Evolutionary conservation across 2,113 vertebrate genomes (phyloP), one percentile per base, ranked within the genome.

Genomic region (Pseudois nayaur): DNA sequence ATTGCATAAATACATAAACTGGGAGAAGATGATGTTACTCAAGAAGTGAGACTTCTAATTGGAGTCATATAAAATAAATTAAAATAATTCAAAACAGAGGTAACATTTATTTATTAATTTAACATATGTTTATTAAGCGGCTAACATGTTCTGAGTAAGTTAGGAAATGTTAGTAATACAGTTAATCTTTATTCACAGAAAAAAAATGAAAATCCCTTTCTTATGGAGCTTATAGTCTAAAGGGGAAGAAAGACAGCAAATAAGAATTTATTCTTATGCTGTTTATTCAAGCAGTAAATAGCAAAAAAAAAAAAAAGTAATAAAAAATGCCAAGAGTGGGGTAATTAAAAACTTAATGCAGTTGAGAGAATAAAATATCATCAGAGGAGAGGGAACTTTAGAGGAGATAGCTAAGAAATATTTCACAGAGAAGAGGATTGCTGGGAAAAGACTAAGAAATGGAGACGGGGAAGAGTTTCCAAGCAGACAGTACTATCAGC

Each of bases 1-100:
- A 45, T n/a, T 17, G 10, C 17, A 50, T 48, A 17, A 27, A 48
- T 48, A 31, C 12, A 31, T 79, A 31, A 48, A 64, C 29, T 45
- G 25, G 12, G 16, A 74, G n/a, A 96, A 3, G 16, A 81, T 12
- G 1, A 31, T 85, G 14, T 27, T 27, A 40, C 12, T 84, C 50
- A 15, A 55, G 45, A 83, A 88, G 3, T 33, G 29, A 81, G 36
- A 33, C 8, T 31, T 43, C 31, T 3, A 36, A 85, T 19, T 50
- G 50, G 16, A 81, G n/a, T 60, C 14, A 14, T 43, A n/a, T 23
- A 78, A 71, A 91, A 23, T 52, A 48, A 76, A 91, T 8, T 29
- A 45, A 97, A 91, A 31, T 27, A 89, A 94, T 90, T 81, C 4
- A 92, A 60, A 74, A 78, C 19, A 23, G 8, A 88, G 4, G 17